Percentiles rank a stretch among this genome's conserved stretches.
Evolutionary conservation across 2,797 vertebrate genomes (phyloP).

Genomic region (Vultur gryphus): DNA sequence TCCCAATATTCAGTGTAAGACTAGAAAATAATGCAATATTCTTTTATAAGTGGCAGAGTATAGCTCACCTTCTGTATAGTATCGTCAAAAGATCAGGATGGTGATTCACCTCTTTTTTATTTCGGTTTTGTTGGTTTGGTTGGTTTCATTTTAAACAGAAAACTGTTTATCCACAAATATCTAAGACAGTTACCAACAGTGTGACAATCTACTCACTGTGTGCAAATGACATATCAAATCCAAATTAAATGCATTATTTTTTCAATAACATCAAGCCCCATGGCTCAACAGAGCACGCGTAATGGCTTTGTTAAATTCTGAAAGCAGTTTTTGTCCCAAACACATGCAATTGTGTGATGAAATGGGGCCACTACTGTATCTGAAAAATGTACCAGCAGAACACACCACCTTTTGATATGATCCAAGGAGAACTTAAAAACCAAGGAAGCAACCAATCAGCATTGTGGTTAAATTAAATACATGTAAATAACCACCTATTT

Average conservation of each 20-base stretch:
- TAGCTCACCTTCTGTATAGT: not conserved
- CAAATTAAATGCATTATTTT: not conserved
- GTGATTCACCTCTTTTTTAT: not conserved
- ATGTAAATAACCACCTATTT: not conserved
- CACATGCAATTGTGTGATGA: not conserved
- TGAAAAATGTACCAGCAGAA: not conserved
- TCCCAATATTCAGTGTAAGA: not conserved
- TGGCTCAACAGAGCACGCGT: not conserved
- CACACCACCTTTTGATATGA: not conserved
- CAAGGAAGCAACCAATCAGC: not conserved
- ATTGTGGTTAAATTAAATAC: not conserved
- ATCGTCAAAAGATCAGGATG: not conserved
- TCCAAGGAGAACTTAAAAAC: not conserved
- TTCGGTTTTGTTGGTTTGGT: not conserved
- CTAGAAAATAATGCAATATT: not conserved
- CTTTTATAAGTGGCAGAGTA: not conserved
- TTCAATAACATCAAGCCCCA: not conserved
- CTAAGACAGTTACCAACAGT: not conserved
- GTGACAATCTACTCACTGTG: not conserved
- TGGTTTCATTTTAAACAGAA: not conserved
- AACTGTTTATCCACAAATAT: not conserved
- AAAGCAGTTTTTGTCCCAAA: not conserved
- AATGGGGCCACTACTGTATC: not conserved
- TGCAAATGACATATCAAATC: not conserved
- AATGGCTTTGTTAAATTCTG: not conserved